Evolutionary conservation across 2,888 invertebrate genomes (phyloP).

Genomic region (Apoda limacodes): DNA sequence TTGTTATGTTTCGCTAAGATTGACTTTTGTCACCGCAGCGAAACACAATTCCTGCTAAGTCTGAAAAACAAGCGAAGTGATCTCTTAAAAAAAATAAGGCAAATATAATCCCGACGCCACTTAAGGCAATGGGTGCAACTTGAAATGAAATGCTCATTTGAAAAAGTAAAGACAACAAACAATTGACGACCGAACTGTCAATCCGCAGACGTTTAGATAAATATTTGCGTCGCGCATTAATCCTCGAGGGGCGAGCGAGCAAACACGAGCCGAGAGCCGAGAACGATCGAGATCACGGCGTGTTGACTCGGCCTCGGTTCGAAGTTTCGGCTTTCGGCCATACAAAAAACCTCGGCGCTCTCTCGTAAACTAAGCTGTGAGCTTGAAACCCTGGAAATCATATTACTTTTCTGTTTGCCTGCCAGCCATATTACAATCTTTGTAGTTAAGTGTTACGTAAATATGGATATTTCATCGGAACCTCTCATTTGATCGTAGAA

Average conservation of each 20-base stretch:
- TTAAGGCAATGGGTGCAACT: constrained; percentile 61
- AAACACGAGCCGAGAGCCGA: constrained; percentile 45
- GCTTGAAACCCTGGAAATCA: constrained; percentile 48
- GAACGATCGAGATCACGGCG: constrained; percentile 50
- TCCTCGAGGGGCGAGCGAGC: constrained; percentile 51
- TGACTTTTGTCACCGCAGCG: constrained; percentile 36
- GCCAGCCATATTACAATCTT: too few relatives aligned
- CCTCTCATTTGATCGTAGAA: constrained; percentile 58
- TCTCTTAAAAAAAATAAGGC: constrained; percentile 34
- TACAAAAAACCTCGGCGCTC: constrained; percentile 42
- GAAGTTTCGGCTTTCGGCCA: constrained; percentile 17
- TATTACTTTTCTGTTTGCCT: constrained; percentile 65
- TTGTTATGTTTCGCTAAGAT: constrained; percentile 26
- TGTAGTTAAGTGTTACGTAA: constrained; percentile 68
- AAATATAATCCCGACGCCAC: constrained; percentile 53
- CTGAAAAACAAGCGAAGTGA: constrained; percentile 13
- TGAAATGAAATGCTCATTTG: constrained; percentile 66
- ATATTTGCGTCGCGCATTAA: constrained; percentile 68
- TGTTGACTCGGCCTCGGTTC: constrained; percentile 46
- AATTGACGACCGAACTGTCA: constrained; percentile 68
- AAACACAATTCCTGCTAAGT: constrained; percentile 40
- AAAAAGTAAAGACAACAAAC: constrained; percentile 67
- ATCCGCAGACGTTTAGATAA: constrained; percentile 66
- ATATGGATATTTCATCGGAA: constrained; percentile 58
- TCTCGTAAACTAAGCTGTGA: constrained; percentile 34